These are phyloP conservation scores for Serilophus lunatus DNA, from an alignment of 2,113 vertebrate genomes.

Conservation along the genomic window DNA sequence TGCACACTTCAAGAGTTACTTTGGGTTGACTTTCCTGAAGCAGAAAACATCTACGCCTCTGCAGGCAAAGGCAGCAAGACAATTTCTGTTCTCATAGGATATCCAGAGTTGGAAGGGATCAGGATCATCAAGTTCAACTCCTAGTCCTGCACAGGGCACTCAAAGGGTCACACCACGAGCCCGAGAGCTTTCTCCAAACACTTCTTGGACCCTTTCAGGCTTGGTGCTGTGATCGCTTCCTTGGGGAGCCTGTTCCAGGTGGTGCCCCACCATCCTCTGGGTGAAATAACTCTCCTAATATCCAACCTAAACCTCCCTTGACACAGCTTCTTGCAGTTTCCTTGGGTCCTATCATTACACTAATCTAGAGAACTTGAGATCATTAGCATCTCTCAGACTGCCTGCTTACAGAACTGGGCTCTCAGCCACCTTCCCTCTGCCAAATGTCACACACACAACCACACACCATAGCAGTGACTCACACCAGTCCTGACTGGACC, in stretches of 20 bases:
- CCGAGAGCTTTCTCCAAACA: background rate
- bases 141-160: too few relatives aligned
- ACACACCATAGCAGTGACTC: background rate
- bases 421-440: background rate
- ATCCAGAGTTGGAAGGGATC: background rate
- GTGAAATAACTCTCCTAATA: background rate
- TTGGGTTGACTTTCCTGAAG: background rate
- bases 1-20: background rate
- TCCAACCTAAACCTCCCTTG: background rate
- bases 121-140: background rate
- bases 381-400: background rate
- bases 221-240: background rate
- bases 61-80: background rate
- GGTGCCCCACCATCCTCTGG: rapidly evolving
- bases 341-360: background rate
- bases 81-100: background rate
- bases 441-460: rapidly evolving
- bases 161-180: rapidly evolving
- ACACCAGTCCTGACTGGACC: background rate
- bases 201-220: background rate
- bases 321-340: rapidly evolving
- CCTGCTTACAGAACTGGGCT: rapidly evolving
- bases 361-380: background rate
- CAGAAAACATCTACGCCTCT: rapidly evolving
- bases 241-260: background rate